Evolutionary conservation across 2,113 vertebrate genomes (phyloP).

Genomic region (Psettodes erumei): DNA sequence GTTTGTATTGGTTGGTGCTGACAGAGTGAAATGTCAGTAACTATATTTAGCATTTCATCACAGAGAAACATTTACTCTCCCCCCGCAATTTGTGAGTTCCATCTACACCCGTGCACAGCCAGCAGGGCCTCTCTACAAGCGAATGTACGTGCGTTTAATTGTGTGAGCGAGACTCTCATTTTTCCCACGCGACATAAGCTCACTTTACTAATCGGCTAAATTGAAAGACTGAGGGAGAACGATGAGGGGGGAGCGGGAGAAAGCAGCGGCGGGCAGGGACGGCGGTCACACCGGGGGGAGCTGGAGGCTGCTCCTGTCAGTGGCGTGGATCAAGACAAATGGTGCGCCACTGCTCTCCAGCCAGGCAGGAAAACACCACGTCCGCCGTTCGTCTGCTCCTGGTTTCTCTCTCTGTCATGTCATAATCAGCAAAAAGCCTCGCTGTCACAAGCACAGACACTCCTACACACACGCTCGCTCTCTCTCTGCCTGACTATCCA

Average conservation of each 20-base stretch:
- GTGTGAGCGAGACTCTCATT: conserved; percentile 20
- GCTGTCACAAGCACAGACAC: conserved; percentile 34
- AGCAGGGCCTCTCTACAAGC: conserved; percentile 7
- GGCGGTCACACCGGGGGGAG: conserved; percentile 16
- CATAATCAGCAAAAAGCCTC: conserved; percentile 72
- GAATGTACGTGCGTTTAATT: conserved; percentile 11
- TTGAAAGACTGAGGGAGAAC: conserved; percentile 2
- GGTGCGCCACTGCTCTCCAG: conserved; percentile 71
- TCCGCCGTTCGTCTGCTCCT: conserved; percentile 64
- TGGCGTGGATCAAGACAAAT: conserved; percentile 79
- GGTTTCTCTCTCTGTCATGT: conserved; percentile 60
- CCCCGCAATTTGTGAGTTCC: conserved; percentile 8
- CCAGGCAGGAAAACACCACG: conserved; percentile 81
- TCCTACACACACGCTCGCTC: background rate
- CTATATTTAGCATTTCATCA: conserved; percentile 49
- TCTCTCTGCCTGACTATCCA: conserved; percentile 2
- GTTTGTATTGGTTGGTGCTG: conserved; percentile 46
- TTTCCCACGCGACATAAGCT: conserved; percentile 25
- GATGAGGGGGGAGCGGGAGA: background rate
- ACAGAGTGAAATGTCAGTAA: conserved; percentile 44
- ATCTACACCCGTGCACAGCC: conserved; percentile 3
- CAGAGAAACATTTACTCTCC: conserved; percentile 32
- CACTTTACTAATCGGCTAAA: too few species aligned
- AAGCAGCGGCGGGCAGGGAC: conserved; percentile 12
- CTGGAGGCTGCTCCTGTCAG: conserved; percentile 70